Base-by-base conservation (phyloP, 2,888 invertebrate species). In the Masnerella sp. region DNA sequence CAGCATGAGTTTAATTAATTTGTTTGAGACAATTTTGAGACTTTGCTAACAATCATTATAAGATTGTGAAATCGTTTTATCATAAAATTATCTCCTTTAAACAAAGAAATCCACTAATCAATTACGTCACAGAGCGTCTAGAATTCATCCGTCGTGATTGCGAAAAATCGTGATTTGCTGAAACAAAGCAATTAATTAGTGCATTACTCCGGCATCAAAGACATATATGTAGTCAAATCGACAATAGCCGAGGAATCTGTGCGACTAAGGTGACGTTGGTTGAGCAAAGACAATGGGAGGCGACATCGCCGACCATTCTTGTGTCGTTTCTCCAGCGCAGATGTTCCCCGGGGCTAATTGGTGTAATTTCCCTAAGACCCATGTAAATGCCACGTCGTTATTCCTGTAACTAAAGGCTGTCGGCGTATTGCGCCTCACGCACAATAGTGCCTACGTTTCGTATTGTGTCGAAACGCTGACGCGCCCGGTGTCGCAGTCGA, bases 361-460 rank as follows among this genome's bases (percentile, higher is more conserved):
- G 73, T 68, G 73, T 68, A 68, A 73, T 73, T 73, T 73, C 73
- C 68, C 54, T 56, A 68, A 73, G 79, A 79, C 79, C 78, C 78
- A 80, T 82, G 84, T 84, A 83, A 83, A 83, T 81, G 84, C 79
- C 64, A 45, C 67, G 64, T 69, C 59, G 75, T 75, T 75, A 72
- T 65, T 65, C 32, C 56, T 43, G 75, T 62, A 70, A 70, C 71
- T 75, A 64, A 71, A 71, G 59, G 51, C 51, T 54, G 43, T 47
- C 62, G 42, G 40, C 45, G 45, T 38, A 56, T 52, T 65, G 38
- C 56, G 49, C 45, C 49, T 36, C 45, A 75, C 68, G 71, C 75
- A 75, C 71, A 71, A 75, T 75, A 71, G 71, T 71, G 62, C 56
- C 51, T 59, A 64, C 70, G 40, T 72, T 68, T 68, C 62, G 61